These are phyloP conservation scores for Borostomias antarcticus DNA, from an alignment of 2,797 vertebrate genomes.

Conservation along the genomic window DNA sequence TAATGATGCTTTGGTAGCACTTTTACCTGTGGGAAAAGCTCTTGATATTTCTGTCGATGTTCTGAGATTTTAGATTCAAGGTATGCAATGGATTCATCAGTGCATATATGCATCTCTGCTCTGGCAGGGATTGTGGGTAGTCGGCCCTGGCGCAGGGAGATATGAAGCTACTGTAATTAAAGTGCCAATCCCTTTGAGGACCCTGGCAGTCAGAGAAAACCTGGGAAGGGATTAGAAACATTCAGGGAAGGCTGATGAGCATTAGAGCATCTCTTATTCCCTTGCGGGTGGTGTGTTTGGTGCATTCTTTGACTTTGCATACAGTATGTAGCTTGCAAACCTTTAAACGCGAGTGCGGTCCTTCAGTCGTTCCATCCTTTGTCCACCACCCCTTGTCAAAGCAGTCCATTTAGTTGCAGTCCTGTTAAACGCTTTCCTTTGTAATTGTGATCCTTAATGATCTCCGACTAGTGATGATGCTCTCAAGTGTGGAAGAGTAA, in stretches of 20 bases:
- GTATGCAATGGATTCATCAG: conserved; percentile 19
- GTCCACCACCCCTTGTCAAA: too few species aligned
- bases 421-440: too few species aligned
- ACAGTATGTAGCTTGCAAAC: too few species aligned
- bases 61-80: conserved; percentile 26
- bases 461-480: too few species aligned
- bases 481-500: neutral
- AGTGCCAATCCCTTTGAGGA: conserved; percentile 64
- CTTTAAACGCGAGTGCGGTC: too few species aligned
- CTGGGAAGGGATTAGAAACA: conserved; percentile 40
- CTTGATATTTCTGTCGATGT: conserved; percentile 20
- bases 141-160: conserved; percentile 49
- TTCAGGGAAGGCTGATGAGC: neutral
- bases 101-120: conserved; percentile 31
- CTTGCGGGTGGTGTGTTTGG: neutral
- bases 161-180: conserved; percentile 77
- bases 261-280: conserved; percentile 27
- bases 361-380: too few species aligned
- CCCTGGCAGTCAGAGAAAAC: conserved; percentile 44
- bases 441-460: too few species aligned
- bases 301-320: too few species aligned
- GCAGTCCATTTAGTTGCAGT: too few species aligned
- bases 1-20: conserved; percentile 34
- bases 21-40: conserved; percentile 2
- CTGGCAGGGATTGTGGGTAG: conserved; percentile 19